Conservation (phyloP, 2,113 vertebrate genomes). For the Anarrhichthys ocellatus region DNA sequence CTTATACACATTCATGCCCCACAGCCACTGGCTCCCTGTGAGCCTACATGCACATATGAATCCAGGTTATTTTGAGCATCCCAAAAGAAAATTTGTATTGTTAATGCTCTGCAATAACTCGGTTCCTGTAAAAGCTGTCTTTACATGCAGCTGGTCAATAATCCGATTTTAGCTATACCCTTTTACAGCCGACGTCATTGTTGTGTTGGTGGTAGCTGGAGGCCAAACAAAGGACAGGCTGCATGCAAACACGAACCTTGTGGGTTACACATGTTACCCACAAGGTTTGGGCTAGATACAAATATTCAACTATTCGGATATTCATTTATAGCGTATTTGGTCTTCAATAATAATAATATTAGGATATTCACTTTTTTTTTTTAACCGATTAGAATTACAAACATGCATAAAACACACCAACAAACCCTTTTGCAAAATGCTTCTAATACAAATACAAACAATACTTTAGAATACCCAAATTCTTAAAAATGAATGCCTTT, state of each 20-base stretch:
- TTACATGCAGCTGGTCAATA: background rate
- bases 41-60: constrained; percentile 34
- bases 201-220: background rate
- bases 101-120: constrained; percentile 9
- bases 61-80: constrained; percentile 31
- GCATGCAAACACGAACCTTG: background rate
- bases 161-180: background rate
- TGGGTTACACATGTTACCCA: background rate
- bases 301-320: too few relatives aligned
- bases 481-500: too few relatives aligned
- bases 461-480: too few relatives aligned
- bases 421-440: too few relatives aligned
- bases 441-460: too few relatives aligned
- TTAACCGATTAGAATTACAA: too few relatives aligned
- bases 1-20: constrained; percentile 39
- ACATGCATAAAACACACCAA: too few relatives aligned
- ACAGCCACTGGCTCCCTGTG: constrained; percentile 26
- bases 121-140: background rate
- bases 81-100: background rate
- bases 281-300: background rate
- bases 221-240: background rate
- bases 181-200: background rate
- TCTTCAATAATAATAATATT: too few relatives aligned
- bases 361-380: too few relatives aligned
- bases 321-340: too few relatives aligned